Percentiles rank a stretch among this genome's conserved stretches.
phyloP scores from a whole-genome alignment of 2,113 vertebrate species.

The Uropsilus gracilis region DNA sequence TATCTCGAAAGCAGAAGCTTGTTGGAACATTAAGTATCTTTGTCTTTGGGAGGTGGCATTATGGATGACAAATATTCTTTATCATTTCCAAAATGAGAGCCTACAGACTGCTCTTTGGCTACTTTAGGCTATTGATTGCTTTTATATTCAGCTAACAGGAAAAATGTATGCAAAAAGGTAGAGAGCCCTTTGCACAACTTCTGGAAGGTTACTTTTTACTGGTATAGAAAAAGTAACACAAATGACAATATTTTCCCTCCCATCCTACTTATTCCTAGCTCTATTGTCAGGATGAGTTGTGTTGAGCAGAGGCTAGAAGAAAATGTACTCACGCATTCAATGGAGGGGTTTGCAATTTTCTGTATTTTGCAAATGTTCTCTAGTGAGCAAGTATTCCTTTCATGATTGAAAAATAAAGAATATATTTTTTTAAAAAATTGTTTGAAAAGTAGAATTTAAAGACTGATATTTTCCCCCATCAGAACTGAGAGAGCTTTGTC shows the following conservation, averaged over 20 bases:
- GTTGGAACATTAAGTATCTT: not conserved
- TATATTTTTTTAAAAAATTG: not conserved
- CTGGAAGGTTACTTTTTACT: not conserved
- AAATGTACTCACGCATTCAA: not conserved
- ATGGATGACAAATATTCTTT: not conserved
- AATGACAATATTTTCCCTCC: not conserved
- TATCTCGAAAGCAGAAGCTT: not conserved
- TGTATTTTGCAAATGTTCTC: slow-evolving; percentile 9
- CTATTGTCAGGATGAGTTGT: not conserved
- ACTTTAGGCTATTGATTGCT: too few species aligned
- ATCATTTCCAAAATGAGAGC: not conserved
- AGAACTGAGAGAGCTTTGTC: slow-evolving; percentile 59
- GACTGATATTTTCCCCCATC: not conserved
- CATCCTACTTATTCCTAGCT: too few species aligned
- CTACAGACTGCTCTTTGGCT: too few species aligned
- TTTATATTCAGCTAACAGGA: slow-evolving; percentile 29
- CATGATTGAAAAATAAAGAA: not conserved
- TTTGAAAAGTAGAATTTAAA: slow-evolving; percentile 41
- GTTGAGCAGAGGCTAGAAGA: not conserved
- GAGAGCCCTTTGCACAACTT: not conserved
- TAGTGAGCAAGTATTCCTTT: not conserved
- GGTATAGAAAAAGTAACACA: not conserved
- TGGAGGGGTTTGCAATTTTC: not conserved
- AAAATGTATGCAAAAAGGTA: not conserved
- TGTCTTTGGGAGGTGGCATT: not conserved